Evolutionary conservation across 2,888 invertebrate genomes (phyloP), one percentile per base, ranked within the genome.

Genomic region (Agrotis puta): DNA sequence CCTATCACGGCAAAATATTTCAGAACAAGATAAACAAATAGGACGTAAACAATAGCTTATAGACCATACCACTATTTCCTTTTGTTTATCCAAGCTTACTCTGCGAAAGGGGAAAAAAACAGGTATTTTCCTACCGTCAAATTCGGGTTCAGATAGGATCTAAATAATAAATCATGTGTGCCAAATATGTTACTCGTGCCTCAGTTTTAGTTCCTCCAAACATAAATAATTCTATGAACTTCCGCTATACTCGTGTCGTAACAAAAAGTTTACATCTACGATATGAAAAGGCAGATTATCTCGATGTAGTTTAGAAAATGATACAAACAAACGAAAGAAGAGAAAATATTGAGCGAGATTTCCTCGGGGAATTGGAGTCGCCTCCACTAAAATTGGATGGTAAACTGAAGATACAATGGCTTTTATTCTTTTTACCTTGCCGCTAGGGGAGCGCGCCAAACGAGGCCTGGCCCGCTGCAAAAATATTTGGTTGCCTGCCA

Each of bases 321-420:
- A 90, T 83, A 89, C 88, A 90, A 89, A 90, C 90, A 91, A 90
- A 92, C 88, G 86, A 91, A 90, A 88, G 81, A 86, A 77, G 78
- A 82, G 88, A 89, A 92, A 91, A 92, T 92, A 93, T 93, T 91
- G 92, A 91, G 85, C 86, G 69, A 89, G 91, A 93, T 94, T 94
- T 93, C 93, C 92, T 92, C 79, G 64, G 93, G 90, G 94, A 88
- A 91, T 92, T 90, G 89, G 88, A 91, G 89, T 92, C 90, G 89
- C 88, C 88, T 89, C 84, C 81, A 88, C 91, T 90, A 90, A 92
- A 93, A 93, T 93, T 93, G 92, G 91, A 91, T 89, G 89, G 91
- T 88, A 91, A 92, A 92, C 92, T 91, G 89, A 92, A 91, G 89
- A 90, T 85, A 90, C 89, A 90, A 91, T 90, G 86, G 90, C 83